Conservation (phyloP, 2,113 vertebrate species). For the Microtus richardsoni region DNA sequence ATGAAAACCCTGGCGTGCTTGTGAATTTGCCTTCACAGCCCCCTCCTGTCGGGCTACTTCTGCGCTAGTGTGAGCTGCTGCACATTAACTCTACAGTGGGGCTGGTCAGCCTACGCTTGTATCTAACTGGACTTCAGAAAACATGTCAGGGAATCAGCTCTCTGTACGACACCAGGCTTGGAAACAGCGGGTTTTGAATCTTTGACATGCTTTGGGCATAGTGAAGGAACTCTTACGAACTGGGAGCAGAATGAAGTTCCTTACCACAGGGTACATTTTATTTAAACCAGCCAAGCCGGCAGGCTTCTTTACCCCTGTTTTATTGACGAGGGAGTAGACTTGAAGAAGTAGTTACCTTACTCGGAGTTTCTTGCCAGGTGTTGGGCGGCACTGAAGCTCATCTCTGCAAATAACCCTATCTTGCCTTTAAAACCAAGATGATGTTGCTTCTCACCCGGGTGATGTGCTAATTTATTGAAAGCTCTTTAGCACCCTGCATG, state of each 20-base stretch:
- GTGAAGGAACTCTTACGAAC: neutral
- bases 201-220: neutral
- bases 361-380: neutral
- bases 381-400: neutral
- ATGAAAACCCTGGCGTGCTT: neutral
- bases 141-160: neutral
- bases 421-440: slow-evolving; percentile 2
- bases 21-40: neutral
- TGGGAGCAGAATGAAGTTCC: neutral
- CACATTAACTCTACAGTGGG: neutral
- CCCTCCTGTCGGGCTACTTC: neutral
- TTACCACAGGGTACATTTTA: neutral
- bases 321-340: neutral
- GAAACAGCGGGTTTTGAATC: neutral
- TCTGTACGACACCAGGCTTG: neutral
- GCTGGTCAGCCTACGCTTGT: too few relatives aligned
- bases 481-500: neutral
- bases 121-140: neutral
- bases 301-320: accelerated
- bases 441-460: neutral
- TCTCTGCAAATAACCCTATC: neutral
- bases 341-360: neutral
- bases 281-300: neutral
- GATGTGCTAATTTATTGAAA: slow-evolving; percentile 5
- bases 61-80: neutral